Base-by-base conservation (phyloP, 2,888 invertebrate species). In the Iselma pallidipennis region DNA sequence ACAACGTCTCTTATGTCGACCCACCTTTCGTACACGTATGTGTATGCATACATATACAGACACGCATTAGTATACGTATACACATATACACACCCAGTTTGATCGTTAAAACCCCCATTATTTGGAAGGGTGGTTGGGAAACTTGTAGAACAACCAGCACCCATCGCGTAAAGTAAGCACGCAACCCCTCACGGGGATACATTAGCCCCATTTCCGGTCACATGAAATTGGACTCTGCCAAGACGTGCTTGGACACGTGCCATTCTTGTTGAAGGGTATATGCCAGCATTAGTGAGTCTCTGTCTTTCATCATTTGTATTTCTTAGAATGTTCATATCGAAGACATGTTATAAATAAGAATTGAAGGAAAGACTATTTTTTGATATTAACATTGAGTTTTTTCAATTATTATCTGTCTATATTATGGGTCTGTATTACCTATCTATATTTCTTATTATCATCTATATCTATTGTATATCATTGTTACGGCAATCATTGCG, bases 61-160 rank as follows among this genome's bases (percentile, higher is more conserved):
- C n/a, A n/a, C n/a, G n/a, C n/a, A n/a, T n/a, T n/a, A n/a, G n/a
- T n/a, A n/a, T n/a, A n/a, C n/a, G 12, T 10, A 29, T 10, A 14
- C 14, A 37, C 9, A 14, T 6, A 37, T 16, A 14, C 28, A 29
- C 51, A 51, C 28, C 51, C 31, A 51, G 51, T 51, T 51, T 51
- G 55, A 55, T 45, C 45, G 55, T 48, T 26, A 42, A 45, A 21
- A 19, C 55, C 48, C 45, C 42, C 21, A 29, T 48, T 48, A 28
- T 29, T 55, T 83, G 69, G 78, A 84, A 76, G 62, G 82, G 83
- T 67, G 82, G 80, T 67, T 83, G 83, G 78, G 84, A 71, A 37
- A 84, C 70, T 7, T 16, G n/a, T 19, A 37, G 16, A 37, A 37
- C 21, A 45, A 53, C 76, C 74, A 59, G 42, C 67, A 59, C 65